Conservation (phyloP, 2,797 vertebrate genomes). For the Philypnodon macrostomus region DNA sequence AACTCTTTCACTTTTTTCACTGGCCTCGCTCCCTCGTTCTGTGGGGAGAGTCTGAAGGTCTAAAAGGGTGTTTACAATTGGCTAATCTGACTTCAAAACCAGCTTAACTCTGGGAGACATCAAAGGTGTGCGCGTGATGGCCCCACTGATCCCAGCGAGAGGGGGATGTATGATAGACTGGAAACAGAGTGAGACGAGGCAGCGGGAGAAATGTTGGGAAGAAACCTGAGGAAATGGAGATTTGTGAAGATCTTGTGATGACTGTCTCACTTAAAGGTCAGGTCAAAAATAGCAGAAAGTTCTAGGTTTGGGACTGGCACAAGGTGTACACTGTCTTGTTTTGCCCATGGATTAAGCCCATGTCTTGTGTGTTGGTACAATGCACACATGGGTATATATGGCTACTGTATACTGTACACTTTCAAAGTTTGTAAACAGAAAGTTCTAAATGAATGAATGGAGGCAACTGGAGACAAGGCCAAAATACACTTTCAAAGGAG, state of each 20-base stretch:
- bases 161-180: slow-evolving; percentile 77
- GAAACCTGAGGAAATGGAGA: slow-evolving; percentile 56
- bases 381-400: no score
- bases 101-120: slow-evolving; percentile 79
- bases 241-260: slow-evolving; percentile 71
- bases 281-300: slow-evolving; percentile 27
- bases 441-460: no score
- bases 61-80: slow-evolving; percentile 78
- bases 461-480: no score
- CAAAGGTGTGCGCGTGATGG: slow-evolving; percentile 78
- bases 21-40: slow-evolving; percentile 54
- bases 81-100: slow-evolving; percentile 79
- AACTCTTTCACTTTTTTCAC: slow-evolving; percentile 63
- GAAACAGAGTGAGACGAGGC: slow-evolving; percentile 63
- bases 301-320: no score
- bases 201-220: slow-evolving; percentile 14
- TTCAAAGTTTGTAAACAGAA: no score
- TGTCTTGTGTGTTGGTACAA: no score
- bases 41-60: slow-evolving; percentile 68
- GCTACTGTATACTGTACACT: no score
- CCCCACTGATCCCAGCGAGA: slow-evolving; percentile 76
- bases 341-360: no score
- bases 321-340: no score
- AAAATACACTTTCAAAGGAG: no score
- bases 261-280: slow-evolving; percentile 58